Base-by-base conservation (phyloP, 92 coral and sea anemone genomes). In the Porites rus region DNA sequence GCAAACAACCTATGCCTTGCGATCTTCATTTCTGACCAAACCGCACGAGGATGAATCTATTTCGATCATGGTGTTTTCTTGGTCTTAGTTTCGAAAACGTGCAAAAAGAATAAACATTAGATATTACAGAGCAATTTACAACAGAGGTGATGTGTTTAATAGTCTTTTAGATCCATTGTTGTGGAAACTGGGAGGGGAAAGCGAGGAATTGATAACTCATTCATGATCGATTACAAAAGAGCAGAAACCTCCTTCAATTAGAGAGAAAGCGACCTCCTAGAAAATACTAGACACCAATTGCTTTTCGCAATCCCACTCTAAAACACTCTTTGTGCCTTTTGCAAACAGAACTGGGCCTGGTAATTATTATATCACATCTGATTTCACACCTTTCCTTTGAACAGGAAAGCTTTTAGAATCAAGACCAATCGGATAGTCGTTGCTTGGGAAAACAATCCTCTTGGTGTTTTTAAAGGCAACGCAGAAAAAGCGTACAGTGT, bases 281-380 rank as follows among this genome's bases (percentile, higher is more conserved):
- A 85, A 76, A 38, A 76, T 52, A 50, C 82, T 85, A 63, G 71
- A 86, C 25, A 86, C 87, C 74, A 76, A 83, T 85, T 89, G 92
- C 81, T 90, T 92, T 94, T 94, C 93, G 91, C 98, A 88, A 58
- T 86, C 90, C 72, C 51, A 69, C 77, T 88, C 98, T 94, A 94
- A 94, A 93, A 90, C 93, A 88, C 79, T 16, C 90, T 73, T 78
- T 86, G 87, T 83, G 74, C 50, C 64, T 74, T 83, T 65, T 50
- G 25, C 87, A 83, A 83, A 83, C 62, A 83, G 80, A 50, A 22
- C 74, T 21, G 74, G 53, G 51, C 70, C 8, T 72, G 62, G 87
- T 83, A 83, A 83, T 83, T 83, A 83, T 74, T 83, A 73, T 83
- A 83, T 83, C 80, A 73, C 80, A 74, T 83, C n/a, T 12, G 80